phyloP scores from a whole-genome alignment of 2,888 invertebrate genomes.

The Gonocerus acuteangulatus region DNA sequence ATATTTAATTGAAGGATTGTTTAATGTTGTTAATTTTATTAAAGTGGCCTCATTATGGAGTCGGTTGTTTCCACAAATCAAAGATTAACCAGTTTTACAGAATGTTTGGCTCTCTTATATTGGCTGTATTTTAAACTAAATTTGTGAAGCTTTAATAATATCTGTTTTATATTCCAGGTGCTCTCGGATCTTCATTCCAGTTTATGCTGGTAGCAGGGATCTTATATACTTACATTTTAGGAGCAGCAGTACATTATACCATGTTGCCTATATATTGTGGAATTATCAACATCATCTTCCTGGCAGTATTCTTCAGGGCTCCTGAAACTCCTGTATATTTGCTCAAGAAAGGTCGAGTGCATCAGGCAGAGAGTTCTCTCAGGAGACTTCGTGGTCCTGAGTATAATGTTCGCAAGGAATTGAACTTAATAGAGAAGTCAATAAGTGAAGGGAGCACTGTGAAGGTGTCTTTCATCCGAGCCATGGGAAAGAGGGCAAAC shows the following conservation, averaged over 20 bases:
- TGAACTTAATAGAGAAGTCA: slow-evolving; percentile 41
- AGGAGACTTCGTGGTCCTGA: slow-evolving; percentile 60
- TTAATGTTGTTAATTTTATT: too few species aligned
- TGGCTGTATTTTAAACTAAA: too few species aligned
- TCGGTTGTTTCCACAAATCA: too few species aligned
- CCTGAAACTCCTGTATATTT: slow-evolving; percentile 56
- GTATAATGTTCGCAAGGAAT: slow-evolving; percentile 56
- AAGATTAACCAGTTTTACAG: too few species aligned
- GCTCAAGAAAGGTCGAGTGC: slow-evolving; percentile 24
- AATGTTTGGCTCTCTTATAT: too few species aligned
- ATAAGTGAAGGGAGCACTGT: slow-evolving; percentile 44
- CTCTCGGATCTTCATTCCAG: slow-evolving; percentile 74
- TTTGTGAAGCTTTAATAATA: too few species aligned
- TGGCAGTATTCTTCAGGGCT: slow-evolving; percentile 59
- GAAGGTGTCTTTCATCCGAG: slow-evolving; percentile 50
- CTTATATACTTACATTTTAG: slow-evolving; percentile 64
- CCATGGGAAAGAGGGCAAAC: slow-evolving; percentile 56
- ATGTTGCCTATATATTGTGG: slow-evolving; percentile 60
- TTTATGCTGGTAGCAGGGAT: slow-evolving; percentile 73
- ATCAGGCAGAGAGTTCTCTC: slow-evolving; percentile 30
- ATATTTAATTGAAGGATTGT: too few species aligned
- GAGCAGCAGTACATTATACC: slow-evolving; percentile 63
- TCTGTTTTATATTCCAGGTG: slow-evolving; percentile 39
- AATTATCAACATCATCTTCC: slow-evolving; percentile 56
- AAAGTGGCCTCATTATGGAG: too few species aligned